A percentile compares a stretch with the other conserved stretches of the same genome.
These are phyloP conservation scores for Hydropsyche betteni DNA, from an alignment of 2,888 invertebrate species.

Conservation along the genomic window DNA sequence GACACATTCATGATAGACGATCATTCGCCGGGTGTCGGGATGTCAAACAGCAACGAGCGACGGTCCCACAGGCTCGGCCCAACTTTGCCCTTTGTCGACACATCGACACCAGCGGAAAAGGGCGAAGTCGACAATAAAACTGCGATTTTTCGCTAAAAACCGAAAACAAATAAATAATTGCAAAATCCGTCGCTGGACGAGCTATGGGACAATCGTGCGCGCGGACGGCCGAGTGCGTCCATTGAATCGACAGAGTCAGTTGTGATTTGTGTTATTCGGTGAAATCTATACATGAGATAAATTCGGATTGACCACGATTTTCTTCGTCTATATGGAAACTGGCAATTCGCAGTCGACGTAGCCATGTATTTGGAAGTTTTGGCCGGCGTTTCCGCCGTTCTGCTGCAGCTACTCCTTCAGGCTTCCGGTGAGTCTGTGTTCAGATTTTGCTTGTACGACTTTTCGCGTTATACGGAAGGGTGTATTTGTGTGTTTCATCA, in stretches of 20 bases:
- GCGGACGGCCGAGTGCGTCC: conserved; percentile 19
- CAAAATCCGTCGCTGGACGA: not conserved
- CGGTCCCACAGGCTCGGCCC: not conserved
- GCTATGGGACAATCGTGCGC: conserved; percentile 5
- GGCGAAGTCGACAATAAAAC: no score
- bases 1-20: conserved; percentile 21
- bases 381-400: conserved; percentile 49
- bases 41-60: conserved; percentile 31
- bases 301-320: not conserved
- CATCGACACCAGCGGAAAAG: no score
- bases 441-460: no score
- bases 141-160: not conserved
- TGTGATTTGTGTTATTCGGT: not conserved
- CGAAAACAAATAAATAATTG: not conserved
- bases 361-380: conserved; percentile 50
- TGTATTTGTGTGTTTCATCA: not conserved
- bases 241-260: not conserved
- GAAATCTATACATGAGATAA: not conserved
- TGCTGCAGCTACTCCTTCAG: conserved; percentile 50
- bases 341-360: conserved; percentile 40
- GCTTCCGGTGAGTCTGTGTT: conserved; percentile 49
- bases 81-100: no score
- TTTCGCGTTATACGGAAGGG: no score
- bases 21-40: not conserved
- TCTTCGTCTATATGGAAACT: conserved; percentile 4